Evolutionary conservation across 2,888 invertebrate genomes (phyloP).

Genomic region (Trissoscelio sp.): DNA sequence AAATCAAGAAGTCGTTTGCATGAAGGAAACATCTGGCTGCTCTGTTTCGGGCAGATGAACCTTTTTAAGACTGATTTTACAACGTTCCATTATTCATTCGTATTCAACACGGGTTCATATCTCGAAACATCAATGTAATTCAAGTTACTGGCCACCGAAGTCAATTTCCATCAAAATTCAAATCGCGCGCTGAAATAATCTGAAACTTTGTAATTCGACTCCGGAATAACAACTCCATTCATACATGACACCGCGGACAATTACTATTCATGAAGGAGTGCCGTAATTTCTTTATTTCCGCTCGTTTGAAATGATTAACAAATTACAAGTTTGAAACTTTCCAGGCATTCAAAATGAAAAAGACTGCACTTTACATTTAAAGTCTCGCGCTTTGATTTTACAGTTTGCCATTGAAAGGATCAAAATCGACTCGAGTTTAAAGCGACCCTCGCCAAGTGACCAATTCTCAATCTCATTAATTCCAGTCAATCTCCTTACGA

Average conservation of each 20-base stretch:
- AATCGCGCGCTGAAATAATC: conserved; percentile 66
- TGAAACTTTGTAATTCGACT: conserved; percentile 65
- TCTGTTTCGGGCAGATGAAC: conserved; percentile 29
- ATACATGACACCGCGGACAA: conserved; percentile 59
- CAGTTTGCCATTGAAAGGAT: conserved; percentile 63
- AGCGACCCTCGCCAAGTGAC: conserved; percentile 49
- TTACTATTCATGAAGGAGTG: conserved; percentile 61
- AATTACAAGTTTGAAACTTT: conserved; percentile 34
- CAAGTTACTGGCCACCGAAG: conserved; percentile 62
- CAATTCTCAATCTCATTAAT: conserved; percentile 64
- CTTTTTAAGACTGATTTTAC: conserved; percentile 50
- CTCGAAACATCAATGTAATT: conserved; percentile 67
- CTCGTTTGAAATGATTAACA: conserved; percentile 50
- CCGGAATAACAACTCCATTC: conserved; percentile 61
- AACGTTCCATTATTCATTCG: conserved; percentile 62
- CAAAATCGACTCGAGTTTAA: conserved; percentile 69
- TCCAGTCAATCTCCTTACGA: conserved; percentile 52
- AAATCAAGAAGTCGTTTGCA: conserved; percentile 2
- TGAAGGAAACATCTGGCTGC: conserved; percentile 21
- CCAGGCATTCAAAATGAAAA: conserved; percentile 19
- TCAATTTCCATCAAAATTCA: conserved; percentile 66
- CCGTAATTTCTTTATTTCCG: conserved; percentile 35
- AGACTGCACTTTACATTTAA: conserved; percentile 64
- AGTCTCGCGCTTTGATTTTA: conserved; percentile 75
- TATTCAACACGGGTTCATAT: conserved; percentile 61